Conservation (phyloP, 2,888 invertebrate genomes). For the Sesamia inferens region DNA sequence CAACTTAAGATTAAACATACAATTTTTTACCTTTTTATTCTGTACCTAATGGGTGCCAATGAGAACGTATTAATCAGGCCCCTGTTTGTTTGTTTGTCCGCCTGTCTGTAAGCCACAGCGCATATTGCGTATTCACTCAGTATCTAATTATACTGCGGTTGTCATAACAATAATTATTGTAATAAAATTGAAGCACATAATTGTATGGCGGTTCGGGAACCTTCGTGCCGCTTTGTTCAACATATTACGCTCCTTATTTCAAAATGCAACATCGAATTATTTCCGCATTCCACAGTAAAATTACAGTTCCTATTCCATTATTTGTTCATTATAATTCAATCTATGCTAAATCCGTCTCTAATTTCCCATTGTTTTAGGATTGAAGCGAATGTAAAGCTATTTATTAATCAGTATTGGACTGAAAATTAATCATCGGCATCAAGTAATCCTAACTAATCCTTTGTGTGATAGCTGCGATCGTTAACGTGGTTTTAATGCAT, state of each 20-base stretch:
- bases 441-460: constrained; percentile 45
- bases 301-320: neutral
- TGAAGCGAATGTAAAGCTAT: constrained; percentile 34
- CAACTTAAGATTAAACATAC: neutral
- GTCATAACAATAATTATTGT: neutral
- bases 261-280: neutral
- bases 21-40: neutral
- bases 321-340: neutral
- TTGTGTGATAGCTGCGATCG: constrained; percentile 20
- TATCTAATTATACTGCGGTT: neutral
- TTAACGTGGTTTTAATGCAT: constrained; percentile 29
- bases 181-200: neutral
- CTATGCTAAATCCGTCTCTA: constrained; percentile 19
- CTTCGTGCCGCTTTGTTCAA: neutral
- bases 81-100: no score
- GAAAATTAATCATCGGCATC: constrained; percentile 46
- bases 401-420: constrained; percentile 47
- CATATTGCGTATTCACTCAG: no score
- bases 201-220: neutral
- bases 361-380: constrained; percentile 29
- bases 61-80: neutral
- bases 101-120: no score
- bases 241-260: neutral
- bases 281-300: neutral
- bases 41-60: neutral